Evolutionary conservation across 2,797 vertebrate species (phyloP), one percentile per base, ranked within the genome.

Genomic region (Spinus pinus): DNA sequence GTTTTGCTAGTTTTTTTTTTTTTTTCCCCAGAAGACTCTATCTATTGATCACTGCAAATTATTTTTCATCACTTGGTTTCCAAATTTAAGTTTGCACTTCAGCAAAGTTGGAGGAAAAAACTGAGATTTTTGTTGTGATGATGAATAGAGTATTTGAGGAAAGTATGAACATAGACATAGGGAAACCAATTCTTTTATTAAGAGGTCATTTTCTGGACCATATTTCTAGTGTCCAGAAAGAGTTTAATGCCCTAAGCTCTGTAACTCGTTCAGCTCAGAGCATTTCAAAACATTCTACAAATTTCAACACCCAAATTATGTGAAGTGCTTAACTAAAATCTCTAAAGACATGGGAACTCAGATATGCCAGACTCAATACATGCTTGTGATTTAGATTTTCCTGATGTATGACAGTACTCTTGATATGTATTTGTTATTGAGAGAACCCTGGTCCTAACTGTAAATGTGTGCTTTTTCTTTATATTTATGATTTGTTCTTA

Each of bases 101-200:
- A 72, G 21, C 84, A 74, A 41, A 24, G 3, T 35, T 84, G 28
- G 46, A 12, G 93, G 39, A 80, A 86, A 95, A 95, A 94, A 51
- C 14, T 7, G 14, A 72, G 27, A 35, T 33, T 28, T 84, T 93
- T 70, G 24, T 49, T 84, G 31, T 80, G 42, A 80, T 51, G 56
- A 49, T 33, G 50, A 93, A 69, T 28, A 53, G 42, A 46, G 6
- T 21, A 70, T 95, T 88, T 93, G 61, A 94, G 71, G 15, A 64
- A 90, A 69, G 16, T 44, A 85, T 70, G 50, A 67, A 81, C 65
- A 67, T 3, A 93, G 72, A 71, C 56, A 71, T 70, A 90, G 58
- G 71, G 61, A 96, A 96, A 95, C 37, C 11, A 41, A 53, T 95
- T 80, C 47, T 94, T 89, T 92, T 94, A 85, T 85, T 90, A 94